Evolutionary conservation across 2,797 vertebrate genomes (phyloP), one percentile per base, ranked within the genome.

Genomic region (Spondyliosoma cantharus): DNA sequence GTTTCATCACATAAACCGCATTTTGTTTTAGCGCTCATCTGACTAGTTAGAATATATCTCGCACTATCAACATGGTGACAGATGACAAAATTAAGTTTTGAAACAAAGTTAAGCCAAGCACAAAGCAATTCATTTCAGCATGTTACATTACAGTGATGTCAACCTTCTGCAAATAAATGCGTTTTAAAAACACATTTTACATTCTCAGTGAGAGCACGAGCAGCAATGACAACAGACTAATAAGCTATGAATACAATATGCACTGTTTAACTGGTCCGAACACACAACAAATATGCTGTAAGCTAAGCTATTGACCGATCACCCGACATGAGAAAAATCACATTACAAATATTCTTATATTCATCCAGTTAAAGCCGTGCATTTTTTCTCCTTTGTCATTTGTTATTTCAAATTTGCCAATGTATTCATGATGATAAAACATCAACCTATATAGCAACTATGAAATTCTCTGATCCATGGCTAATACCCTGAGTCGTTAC

Each of bases 391-490:
- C 54, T 76, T 63, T 78, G 15, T 48, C 15, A 75, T 65, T 80
- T 56, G 62, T 71, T 65, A 46, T n/a, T 72, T 64, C 6, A 80
- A 72, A 80, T 76, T 68, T 78, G 57, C 45, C 86, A 64, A 84
- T 63, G 83, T 42, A 83, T 49, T 64, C 9, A 37, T 73, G 19
- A 72, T 70, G 63, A 79, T 62, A 66, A 81, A 84, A 79, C 27
- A 74, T 49, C 58, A 70, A 64, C 37, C 43, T 24, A 56, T 61
- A 78, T 80, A 86, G 46, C 46, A 82, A 70, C 85, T 66, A 74
- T 69, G 11, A 76, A 84, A 90, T 61, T 78, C 83, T 76, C 13
- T 88, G 86, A 92, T 70, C 89, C 80, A 72, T 87, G 74, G 80
- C 63, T 91, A 91, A 93, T 81, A 82, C 46, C 59, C 70, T 76